Percentiles rank a stretch among this genome's conserved stretches.
Evolutionary conservation across 53 echinoderm and acorn worm genomes (phyloP).

Genomic region (Holothuria leucospilota): DNA sequence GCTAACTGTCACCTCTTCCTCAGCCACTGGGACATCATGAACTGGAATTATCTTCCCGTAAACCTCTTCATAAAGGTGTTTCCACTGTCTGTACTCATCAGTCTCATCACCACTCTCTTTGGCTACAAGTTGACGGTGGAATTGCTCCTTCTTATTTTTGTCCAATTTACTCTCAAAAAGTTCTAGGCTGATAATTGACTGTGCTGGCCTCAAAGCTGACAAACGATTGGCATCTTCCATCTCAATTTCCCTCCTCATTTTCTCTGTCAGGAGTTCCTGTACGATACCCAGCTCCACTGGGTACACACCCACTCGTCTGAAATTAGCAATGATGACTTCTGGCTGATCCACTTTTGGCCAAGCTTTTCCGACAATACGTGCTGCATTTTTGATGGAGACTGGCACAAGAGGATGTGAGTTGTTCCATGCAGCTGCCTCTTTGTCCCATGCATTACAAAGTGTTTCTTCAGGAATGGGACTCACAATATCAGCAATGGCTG

Average conservation of each 20-base stretch:
- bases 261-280: constrained; percentile 15
- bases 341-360: constrained; percentile 58
- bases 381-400: constrained; percentile 49
- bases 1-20: constrained; percentile 41
- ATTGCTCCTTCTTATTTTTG: constrained; percentile 56
- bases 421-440: constrained; percentile 40
- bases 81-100: constrained; percentile 56
- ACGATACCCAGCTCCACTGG: constrained; percentile 57
- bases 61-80: constrained; percentile 63
- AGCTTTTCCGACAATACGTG: constrained; percentile 50
- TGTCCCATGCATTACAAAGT: constrained; percentile 11
- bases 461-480: constrained; percentile 43
- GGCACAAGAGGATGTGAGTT: constrained; percentile 42
- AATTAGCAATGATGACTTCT: constrained; percentile 46
- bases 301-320: constrained; percentile 58
- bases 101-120: constrained; percentile 56
- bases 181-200: constrained; percentile 48
- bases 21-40: constrained; percentile 30
- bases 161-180: constrained; percentile 59
- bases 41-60: constrained; percentile 42
- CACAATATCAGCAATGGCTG: constrained; percentile 48
- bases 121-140: constrained; percentile 48
- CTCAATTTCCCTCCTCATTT: constrained; percentile 10
- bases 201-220: constrained; percentile 26
- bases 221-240: constrained; percentile 24